A percentile compares a stretch with the other conserved stretches of the same genome.
Conservation (phyloP, 2,888 invertebrate genomes). For the Ophion ellenae region DNA sequence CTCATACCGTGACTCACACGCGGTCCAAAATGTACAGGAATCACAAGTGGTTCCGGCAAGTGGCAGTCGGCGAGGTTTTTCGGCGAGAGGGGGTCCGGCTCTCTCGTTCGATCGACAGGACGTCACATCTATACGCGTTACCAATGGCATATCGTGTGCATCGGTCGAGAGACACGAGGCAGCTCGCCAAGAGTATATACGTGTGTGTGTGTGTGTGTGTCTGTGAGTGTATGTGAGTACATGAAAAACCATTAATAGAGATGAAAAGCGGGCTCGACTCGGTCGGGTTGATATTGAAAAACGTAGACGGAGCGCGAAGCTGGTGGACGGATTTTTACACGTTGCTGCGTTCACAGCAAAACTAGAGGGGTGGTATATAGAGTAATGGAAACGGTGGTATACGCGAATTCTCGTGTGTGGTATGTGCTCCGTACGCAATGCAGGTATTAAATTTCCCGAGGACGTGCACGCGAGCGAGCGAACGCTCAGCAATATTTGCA, state of each 20-base stretch:
- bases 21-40: conserved; percentile 46
- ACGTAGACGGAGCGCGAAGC: conserved; percentile 62
- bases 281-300: conserved; percentile 65
- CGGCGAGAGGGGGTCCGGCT: conserved; percentile 18
- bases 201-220: neutral
- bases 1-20: conserved; percentile 29
- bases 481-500: conserved; percentile 69
- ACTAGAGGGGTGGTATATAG: conserved; percentile 31
- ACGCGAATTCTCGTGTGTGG: conserved; percentile 32
- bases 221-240: conserved; percentile 21
- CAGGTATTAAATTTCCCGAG: conserved; percentile 71
- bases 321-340: conserved; percentile 64
- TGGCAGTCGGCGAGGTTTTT: conserved; percentile 54
- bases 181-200: conserved; percentile 6
- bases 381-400: conserved; percentile 31
- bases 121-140: conserved; percentile 54
- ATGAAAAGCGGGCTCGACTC: conserved; percentile 62
- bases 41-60: conserved; percentile 65
- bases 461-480: conserved; percentile 36
- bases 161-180: conserved; percentile 36
- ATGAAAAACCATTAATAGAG: conserved; percentile 65
- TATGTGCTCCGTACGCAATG: conserved; percentile 54
- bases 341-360: conserved; percentile 62
- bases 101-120: conserved; percentile 60
- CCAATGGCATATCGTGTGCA: conserved; percentile 51